These are phyloP conservation scores for Molorchus minor DNA, from an alignment of 2,888 invertebrate genomes.

Conservation along the genomic window DNA sequence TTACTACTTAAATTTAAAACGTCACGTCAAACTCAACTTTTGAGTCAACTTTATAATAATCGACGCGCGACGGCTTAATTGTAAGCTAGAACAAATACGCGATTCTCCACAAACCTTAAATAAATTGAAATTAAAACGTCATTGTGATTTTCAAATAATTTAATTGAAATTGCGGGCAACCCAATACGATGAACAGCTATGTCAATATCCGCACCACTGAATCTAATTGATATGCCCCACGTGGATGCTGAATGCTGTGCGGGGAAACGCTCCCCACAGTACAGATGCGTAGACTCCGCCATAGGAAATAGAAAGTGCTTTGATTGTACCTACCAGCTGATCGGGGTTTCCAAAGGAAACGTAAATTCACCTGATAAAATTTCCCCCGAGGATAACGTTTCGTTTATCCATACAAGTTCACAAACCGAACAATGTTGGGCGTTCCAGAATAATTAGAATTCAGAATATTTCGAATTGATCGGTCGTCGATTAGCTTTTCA, in stretches of 20 bases:
- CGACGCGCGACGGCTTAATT: too few relatives aligned
- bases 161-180: conserved; percentile 57
- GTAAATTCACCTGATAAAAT: conserved; percentile 20
- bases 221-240: conserved; percentile 55
- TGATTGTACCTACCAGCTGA: conserved; percentile 28
- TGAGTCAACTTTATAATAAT: too few relatives aligned
- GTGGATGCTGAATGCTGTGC: conserved; percentile 2
- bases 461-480: too few relatives aligned
- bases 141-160: conserved; percentile 54
- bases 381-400: background rate
- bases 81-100: too few relatives aligned
- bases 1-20: too few relatives aligned
- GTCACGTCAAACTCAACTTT: too few relatives aligned
- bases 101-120: conserved; percentile 46
- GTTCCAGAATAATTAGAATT: conserved; percentile 4
- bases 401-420: conserved; percentile 21
- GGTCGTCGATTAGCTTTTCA: too few relatives aligned
- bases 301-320: conserved; percentile 11
- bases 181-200: conserved; percentile 57
- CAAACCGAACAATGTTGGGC: conserved; percentile 25
- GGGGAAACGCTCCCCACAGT: background rate
- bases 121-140: conserved; percentile 57
- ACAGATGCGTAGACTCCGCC: conserved; percentile 7
- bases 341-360: conserved; percentile 14
- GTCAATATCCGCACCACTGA: conserved; percentile 57